Base-by-base conservation (phyloP, 2,113 vertebrate genomes). In the Menidia beryllina region DNA sequence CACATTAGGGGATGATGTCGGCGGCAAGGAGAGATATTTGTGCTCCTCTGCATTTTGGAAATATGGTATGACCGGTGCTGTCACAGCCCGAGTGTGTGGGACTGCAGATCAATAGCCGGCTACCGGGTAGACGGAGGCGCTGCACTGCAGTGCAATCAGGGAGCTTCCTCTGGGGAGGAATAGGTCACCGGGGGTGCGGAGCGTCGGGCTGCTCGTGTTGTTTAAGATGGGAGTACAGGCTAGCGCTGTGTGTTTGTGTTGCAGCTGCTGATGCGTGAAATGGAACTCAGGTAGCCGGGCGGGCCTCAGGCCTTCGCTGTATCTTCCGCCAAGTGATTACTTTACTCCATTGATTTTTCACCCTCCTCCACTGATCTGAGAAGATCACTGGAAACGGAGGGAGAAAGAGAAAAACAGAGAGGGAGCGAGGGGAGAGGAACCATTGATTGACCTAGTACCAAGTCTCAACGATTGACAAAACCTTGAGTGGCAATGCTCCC, bases 281-380 rank as follows among this genome's bases (percentile, higher is more conserved):
- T 93, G 88, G 90, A 92, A 87, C 89, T 89, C 90, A 92, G 91
- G 92, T 93, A 93, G 85, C 84, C 58, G 72, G 79, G 78, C 67
- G 75, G 85, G 89, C 91, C 91, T 79, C 72, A 23, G 89, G 91
- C 85, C 86, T 89, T 84, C 81, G 74, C 73, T 89, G 79, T 86
- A 88, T 91, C 91, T 93, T 92, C 89, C 87, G 87, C 87, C 84
- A 87, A 92, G 89, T 90, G 90, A 93, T 93, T 92, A 90, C 91
- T 92, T 91, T 88, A 91, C 87, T 79, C 84, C 90, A 94, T 93
- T 91, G 92, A 94, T 93, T 93, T 91, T 87, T 71, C 81, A 89
- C 80, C 86, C 79, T 87, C 82, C 89, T 90, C 73, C 85, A 88
- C 82, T 90, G 91, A 92, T 92, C 89, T 92, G 87, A 90, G 91